Conservation (phyloP, 2,888 invertebrate genomes). For the Exephanes ischioxanthus region DNA sequence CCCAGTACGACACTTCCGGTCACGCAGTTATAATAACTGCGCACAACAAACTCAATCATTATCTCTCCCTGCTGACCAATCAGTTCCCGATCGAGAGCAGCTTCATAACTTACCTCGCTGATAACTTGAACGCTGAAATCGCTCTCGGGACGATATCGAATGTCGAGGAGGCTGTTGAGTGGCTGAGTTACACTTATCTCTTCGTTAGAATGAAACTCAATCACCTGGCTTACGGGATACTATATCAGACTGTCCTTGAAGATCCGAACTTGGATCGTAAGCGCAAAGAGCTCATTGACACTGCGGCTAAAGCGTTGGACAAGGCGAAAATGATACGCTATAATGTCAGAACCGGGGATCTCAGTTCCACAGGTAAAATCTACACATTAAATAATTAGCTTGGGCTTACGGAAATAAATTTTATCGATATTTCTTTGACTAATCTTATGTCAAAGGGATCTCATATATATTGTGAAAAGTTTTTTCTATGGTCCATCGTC, state of each 20-base stretch:
- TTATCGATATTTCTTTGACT: not conserved
- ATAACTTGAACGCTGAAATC: conserved; percentile 98
- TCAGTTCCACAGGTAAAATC: conserved; percentile 88
- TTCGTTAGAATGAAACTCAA: conserved; percentile 97
- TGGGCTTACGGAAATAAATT: not conserved
- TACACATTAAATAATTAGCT: not conserved
- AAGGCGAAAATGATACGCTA: conserved; percentile 97
- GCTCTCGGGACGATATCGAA: conserved; percentile 98
- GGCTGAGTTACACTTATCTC: conserved; percentile 98
- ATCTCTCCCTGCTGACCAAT: conserved; percentile 96
- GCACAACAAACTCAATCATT: conserved; percentile 96
- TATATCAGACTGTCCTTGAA: conserved; percentile 88
- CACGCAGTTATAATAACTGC: conserved; percentile 98
- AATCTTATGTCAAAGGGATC: too few relatives aligned
- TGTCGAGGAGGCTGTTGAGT: conserved; percentile 97
- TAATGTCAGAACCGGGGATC: conserved; percentile 93
- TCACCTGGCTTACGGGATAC: conserved; percentile 91
- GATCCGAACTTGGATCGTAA: conserved; percentile 93
- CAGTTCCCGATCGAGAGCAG: conserved; percentile 99
- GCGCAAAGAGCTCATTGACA: conserved; percentile 91
- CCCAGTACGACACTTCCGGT: conserved; percentile 98
- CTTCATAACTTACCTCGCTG: conserved; percentile 95
- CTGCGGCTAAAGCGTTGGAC: conserved; percentile 94
- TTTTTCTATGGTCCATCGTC: not conserved
- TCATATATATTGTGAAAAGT: too few relatives aligned